Evolutionary conservation across 2,888 invertebrate genomes (phyloP), one percentile per base, ranked within the genome.

Genomic region (Drosophila pseudotakahashii): DNA sequence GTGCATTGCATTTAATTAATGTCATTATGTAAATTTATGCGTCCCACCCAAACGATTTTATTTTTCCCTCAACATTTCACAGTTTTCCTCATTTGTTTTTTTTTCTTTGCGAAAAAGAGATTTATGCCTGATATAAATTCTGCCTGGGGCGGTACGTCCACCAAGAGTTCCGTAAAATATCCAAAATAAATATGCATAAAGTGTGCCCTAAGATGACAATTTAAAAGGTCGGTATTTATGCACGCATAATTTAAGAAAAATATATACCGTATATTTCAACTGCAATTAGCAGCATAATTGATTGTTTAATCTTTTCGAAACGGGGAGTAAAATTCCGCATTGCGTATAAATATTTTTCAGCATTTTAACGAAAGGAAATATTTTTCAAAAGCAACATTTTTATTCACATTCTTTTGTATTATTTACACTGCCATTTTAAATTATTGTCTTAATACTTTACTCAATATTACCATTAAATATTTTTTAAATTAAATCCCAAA

Each of bases 11-110:
- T 86, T 86, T 82, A 86, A 82, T 82, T 86, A 82, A 86, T 86
- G 81, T 68, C 75, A 82, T 86, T 83, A 82, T 83, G 87, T 69
- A 86, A 82, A 82, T 86, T 83, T 86, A 83, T 86, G 84, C 67
- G 73, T 67, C 63, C 72, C 64, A 64, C 60, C 63, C 44, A 61
- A 51, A 58, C 64, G 64, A 73, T 73, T 73, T 71, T 71, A 64
- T 64, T 75, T 70, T 68, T 59, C 37, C 44, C 42, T 36, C 48
- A 50, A n/a, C 53, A 44, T 61, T 59, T n/a, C 51, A 30, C 61
- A 61, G 39, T 81, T 73, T 69, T 75, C n/a, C n/a, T n/a, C n/a
- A n/a, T n/a, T n/a, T n/a, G n/a, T 69, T 75, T 41, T 37, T 48
- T 19, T 14, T 30, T 52, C 53, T 53, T 72, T 42, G 37, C 10